Evolutionary conservation across 2,888 invertebrate species (phyloP), one percentile per base, ranked within the genome.

Genomic region (Hirudinaria manillensis): DNA sequence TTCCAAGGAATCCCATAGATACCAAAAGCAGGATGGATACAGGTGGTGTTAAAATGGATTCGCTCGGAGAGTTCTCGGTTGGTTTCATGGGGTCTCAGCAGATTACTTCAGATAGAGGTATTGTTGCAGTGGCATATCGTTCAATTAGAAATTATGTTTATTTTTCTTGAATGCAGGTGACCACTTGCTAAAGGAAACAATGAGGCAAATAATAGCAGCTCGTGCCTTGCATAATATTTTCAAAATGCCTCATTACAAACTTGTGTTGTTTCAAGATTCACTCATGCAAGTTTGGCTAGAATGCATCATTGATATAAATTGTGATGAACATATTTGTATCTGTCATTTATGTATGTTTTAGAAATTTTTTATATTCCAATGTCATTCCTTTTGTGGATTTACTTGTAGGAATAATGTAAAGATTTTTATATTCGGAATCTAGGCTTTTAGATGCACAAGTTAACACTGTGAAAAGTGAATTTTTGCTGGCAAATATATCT

Each of bases 51-150:
- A 45, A 45, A 16, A 45, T 45, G 45, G 16, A 45, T 45, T 45
- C 45, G 16, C 45, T 61, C n/a, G 61, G 61, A 61, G 29, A 81
- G 27, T 67, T 45, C 79, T 80, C 81, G 55, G 86, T 86, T 0
- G 80, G 86, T 32, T 87, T 87, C 79, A 80, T 86, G 10, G 87
- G 87, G 29, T 86, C 86, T 13, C 86, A 87, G 86, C 85, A 86
- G 77, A 86, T 87, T 21, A 82, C 82, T 71, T 78, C 80, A 36
- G 85, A 85, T 78, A 79, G 84, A 81, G 85, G 84, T 83, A 76
- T 77, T 73, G 61, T 4, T 67, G n/a, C n/a, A n/a, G 19, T 29
- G 45, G 19, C n/a, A 56, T 16, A 29, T 61, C 61, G 1, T 61
- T 10, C 29, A 16, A 21, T 53, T 21, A 53, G 13, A 21, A 53